A percentile compares a stretch with the other conserved stretches of the same genome.
Evolutionary conservation across 2,888 invertebrate genomes (phyloP).

Genomic region (Cantharis rufa): DNA sequence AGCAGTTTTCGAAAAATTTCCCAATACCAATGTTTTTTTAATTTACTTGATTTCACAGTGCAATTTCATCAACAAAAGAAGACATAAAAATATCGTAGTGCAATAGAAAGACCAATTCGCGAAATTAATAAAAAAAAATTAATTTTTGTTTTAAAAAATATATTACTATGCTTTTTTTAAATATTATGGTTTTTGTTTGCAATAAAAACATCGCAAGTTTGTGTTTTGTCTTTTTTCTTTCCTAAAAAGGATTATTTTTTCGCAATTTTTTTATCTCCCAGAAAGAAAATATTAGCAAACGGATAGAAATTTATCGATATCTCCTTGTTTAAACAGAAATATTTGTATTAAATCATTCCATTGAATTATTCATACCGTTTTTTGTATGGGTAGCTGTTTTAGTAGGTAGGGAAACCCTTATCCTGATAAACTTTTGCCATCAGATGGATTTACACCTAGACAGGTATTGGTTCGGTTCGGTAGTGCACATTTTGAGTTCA

Average conservation of each 20-base stretch:
- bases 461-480: slow-evolving; percentile 6
- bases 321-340: not conserved
- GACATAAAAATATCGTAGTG: no score
- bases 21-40: not conserved
- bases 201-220: no score
- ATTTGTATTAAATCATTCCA: not conserved
- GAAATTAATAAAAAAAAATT: no score
- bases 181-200: no score
- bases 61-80: no score
- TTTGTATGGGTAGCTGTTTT: not conserved
- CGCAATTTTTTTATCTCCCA: not conserved
- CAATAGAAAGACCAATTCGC: no score
- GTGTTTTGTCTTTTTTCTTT: no score
- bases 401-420: not conserved
- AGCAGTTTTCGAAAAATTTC: not conserved
- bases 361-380: not conserved
- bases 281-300: not conserved
- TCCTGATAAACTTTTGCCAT: slow-evolving; percentile 6
- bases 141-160: no score
- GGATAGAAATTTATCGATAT: not conserved
- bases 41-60: no score
- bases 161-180: no score
- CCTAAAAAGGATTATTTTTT: not conserved
- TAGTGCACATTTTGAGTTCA: not conserved
- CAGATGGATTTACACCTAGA: slow-evolving; percentile 13